A percentile compares a stretch with the other conserved stretches of the same genome.
These are phyloP conservation scores for Lampropteryx suffumata DNA, from an alignment of 2,888 invertebrate species.

Conservation along the genomic window DNA sequence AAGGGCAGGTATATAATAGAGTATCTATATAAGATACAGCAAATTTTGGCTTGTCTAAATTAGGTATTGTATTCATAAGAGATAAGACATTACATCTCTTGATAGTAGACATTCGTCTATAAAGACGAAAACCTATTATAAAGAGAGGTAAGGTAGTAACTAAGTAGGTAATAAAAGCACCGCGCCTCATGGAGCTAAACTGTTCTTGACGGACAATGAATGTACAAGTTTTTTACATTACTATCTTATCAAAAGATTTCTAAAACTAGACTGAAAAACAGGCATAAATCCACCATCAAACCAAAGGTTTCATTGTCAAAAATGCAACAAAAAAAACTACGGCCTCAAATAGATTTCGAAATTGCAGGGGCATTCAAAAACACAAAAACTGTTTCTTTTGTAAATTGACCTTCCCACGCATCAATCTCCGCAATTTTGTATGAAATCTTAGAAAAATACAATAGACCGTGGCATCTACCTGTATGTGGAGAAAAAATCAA, in stretches of 20 bases:
- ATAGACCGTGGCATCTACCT: conserved; percentile 17
- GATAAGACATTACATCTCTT: too few relatives aligned
- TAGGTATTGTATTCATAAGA: too few relatives aligned
- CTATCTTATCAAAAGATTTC: background rate
- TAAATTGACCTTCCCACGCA: conserved; percentile 42
- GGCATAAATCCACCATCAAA: conserved; percentile 16
- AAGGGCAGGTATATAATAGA: too few relatives aligned
- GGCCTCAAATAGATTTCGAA: conserved; percentile 1
- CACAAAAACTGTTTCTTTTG: conserved; percentile 16
- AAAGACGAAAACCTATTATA: too few relatives aligned
- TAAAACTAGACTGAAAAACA: conserved; percentile 5
- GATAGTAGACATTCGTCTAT: too few relatives aligned
- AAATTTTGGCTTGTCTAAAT: too few relatives aligned
- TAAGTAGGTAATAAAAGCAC: too few relatives aligned
- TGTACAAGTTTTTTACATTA: too few relatives aligned
- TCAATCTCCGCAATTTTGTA: conserved; percentile 7
- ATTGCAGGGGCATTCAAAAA: conserved; percentile 10
- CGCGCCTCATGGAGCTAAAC: too few relatives aligned
- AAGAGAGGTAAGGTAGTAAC: too few relatives aligned
- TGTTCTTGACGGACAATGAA: background rate
- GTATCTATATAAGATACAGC: too few relatives aligned
- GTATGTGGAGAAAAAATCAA: conserved; percentile 17
- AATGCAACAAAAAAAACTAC: background rate
- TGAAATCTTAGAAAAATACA: conserved; percentile 19
- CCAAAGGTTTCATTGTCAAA: conserved; percentile 6